These are phyloP conservation scores for Odontesthes bonariensis DNA, from an alignment of 2,113 vertebrate genomes.

Conservation along the genomic window DNA sequence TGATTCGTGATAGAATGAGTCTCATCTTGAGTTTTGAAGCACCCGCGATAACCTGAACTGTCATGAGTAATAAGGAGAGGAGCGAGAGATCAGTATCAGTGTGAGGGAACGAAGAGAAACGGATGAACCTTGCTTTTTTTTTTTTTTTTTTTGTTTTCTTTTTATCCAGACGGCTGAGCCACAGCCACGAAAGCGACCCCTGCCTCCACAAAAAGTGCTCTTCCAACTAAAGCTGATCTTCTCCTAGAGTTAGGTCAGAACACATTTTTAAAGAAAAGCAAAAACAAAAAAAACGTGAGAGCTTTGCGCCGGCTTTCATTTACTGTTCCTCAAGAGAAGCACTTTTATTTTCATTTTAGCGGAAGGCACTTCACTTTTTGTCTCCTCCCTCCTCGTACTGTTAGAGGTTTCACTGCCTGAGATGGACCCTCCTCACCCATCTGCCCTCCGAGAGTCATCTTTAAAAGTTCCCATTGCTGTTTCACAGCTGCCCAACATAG, in stretches of 20 bases:
- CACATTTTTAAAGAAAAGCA: slow-evolving; percentile 3
- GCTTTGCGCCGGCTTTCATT: slow-evolving; percentile 56
- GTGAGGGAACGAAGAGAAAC: slow-evolving; percentile 66
- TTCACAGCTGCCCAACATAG: slow-evolving; percentile 43
- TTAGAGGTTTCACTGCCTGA: slow-evolving; percentile 33
- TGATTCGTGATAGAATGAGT: slow-evolving; percentile 70
- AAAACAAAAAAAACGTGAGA: slow-evolving; percentile 40
- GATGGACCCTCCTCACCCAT: slow-evolving; percentile 8
- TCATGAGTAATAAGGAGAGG: slow-evolving; percentile 37
- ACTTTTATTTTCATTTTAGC: slow-evolving; percentile 80
- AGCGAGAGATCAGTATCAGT: slow-evolving; percentile 63
- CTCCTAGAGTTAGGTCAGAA: slow-evolving; percentile 55
- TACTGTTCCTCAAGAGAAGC: slow-evolving; percentile 79
- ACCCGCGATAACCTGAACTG: slow-evolving; percentile 54
- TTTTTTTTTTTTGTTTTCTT: not conserved
- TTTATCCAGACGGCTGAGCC: slow-evolving; percentile 8
- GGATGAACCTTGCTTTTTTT: slow-evolving; percentile 26
- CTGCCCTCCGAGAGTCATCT: slow-evolving; percentile 49
- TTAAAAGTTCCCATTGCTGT: slow-evolving; percentile 49
- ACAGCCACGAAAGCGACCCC: slow-evolving; percentile 15
- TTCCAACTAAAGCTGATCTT: slow-evolving; percentile 17
- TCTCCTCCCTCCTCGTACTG: slow-evolving; percentile 39
- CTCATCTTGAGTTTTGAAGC: slow-evolving; percentile 56
- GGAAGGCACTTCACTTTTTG: slow-evolving; percentile 80
- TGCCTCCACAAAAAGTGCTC: slow-evolving; percentile 57